Base-by-base conservation (phyloP, 1,140 invertebrate genomes). In the Listronotus bonariensis region DNA sequence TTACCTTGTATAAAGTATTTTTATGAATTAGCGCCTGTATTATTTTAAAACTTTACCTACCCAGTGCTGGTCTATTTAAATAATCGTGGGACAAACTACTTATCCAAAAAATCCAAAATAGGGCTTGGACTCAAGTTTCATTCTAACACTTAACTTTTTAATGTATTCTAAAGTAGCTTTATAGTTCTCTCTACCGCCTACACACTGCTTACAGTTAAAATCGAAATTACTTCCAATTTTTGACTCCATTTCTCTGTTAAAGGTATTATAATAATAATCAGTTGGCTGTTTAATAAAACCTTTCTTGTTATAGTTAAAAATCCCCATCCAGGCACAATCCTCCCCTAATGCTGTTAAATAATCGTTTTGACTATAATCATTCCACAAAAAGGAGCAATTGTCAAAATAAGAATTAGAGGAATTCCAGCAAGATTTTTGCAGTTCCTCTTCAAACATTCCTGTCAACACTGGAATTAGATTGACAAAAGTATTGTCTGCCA, bases 401-500 rank as follows among this genome's bases (percentile, higher is more conserved):
- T 92, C 89, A 65, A 87, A 90, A 9, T 79, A 75, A 5, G 73
- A 73, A 6, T 75, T 69, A 0, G 70, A 61, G 1, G 70, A 72
- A 0, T 82, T 82, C 79, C 86, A 85, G 68, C 89, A 92, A 0
- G 76, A 78, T n/a, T 79, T 77, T 53, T 81, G 81, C 26, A 92
- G 68, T 68, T 89, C 89, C 1, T 79, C 76, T 15, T 83, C 82
- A 36, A 77, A 84, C 14, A 87, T 71, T 0, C 92, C 92, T 1
- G 86, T 87, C 0, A 94, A 75, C 8, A 91, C 79, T 0, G 91
- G 86, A 0, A 92, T 83, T 31, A 94, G 68, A 76, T 95, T 95
- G 0, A 90, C 90, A 74, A 89, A 93, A 0, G 92, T 93, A 72
- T 94, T 93, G 71, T 92, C 90, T 0, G 83, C 92, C 5, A 92